Percentiles rank a stretch among this genome's conserved stretches.
These are phyloP conservation scores for Patella pellucida DNA, from an alignment of 2,888 invertebrate genomes.

Conservation along the genomic window DNA sequence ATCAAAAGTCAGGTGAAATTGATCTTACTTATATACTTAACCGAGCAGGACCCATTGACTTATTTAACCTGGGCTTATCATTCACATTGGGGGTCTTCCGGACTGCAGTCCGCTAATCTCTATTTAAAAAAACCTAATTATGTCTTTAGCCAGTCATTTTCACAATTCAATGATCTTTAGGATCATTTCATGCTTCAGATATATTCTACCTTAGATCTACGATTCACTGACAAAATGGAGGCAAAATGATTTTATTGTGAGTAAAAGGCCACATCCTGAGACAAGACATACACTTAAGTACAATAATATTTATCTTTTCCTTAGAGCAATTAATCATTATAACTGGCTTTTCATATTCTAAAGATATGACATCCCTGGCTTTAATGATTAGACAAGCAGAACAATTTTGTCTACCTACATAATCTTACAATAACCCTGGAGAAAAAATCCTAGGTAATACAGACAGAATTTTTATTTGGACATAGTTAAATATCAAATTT, in stretches of 20 bases:
- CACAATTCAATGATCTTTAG: neutral
- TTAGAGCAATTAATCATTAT: slow-evolving; percentile 6
- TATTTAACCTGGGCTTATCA: neutral
- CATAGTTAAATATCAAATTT: too few species aligned
- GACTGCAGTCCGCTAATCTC: neutral
- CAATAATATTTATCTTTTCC: slow-evolving; percentile 8
- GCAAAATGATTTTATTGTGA: neutral
- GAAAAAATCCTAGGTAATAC: too few species aligned
- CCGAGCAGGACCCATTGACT: neutral
- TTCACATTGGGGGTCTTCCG: neutral
- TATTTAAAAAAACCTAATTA: too few species aligned
- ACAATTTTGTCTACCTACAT: neutral
- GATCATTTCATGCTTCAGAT: slow-evolving; percentile 1
- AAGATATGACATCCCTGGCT: neutral
- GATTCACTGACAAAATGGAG: neutral
- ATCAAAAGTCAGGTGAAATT: neutral
- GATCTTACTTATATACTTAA: neutral
- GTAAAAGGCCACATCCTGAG: neutral
- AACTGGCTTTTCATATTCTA: slow-evolving; percentile 1
- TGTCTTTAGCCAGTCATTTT: neutral
- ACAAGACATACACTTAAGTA: slow-evolving; percentile 1
- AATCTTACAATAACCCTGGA: too few species aligned
- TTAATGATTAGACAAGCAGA: slow-evolving; percentile 5
- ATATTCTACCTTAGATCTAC: neutral
- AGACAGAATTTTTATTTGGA: too few species aligned